Evolutionary conservation across 2,113 vertebrate genomes (phyloP).

Genomic region (Puma concolor): DNA sequence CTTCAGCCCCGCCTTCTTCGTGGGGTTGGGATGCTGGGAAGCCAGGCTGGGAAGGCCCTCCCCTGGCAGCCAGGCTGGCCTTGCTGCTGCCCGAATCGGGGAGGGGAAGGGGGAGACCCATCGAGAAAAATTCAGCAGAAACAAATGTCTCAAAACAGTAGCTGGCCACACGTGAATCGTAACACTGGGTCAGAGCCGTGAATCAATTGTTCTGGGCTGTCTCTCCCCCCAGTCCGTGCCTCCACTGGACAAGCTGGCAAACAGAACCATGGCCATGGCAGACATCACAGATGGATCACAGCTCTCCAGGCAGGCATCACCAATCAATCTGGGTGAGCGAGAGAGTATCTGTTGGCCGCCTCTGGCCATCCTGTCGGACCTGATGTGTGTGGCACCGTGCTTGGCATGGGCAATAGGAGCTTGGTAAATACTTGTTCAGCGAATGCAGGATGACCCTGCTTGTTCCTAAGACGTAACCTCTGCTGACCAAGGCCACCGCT

Average conservation of each 20-base stretch:
- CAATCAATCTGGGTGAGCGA: too few species aligned
- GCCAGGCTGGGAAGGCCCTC: too few species aligned
- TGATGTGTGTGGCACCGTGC: accelerated
- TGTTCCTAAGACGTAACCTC: background rate
- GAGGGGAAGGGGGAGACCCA: background rate
- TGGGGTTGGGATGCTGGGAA: background rate
- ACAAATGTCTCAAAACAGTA: background rate
- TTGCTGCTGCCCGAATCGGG: background rate
- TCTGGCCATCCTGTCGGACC: background rate
- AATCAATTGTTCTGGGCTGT: background rate
- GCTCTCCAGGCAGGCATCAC: background rate
- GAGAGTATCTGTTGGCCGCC: background rate
- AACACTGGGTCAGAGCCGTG: background rate
- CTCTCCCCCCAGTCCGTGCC: background rate
- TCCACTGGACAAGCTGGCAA: background rate
- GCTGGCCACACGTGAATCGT: background rate
- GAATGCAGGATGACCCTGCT: background rate
- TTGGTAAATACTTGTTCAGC: background rate
- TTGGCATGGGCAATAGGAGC: background rate
- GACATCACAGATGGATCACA: background rate
- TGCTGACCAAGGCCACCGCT: background rate
- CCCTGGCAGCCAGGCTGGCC: too few species aligned
- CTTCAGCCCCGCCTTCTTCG: background rate
- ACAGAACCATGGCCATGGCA: background rate
- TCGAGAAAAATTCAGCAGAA: background rate